These are phyloP conservation scores for Diacarnus erythraeanus DNA, from an alignment of 37 sponge, comb jelly and placozoan species.

Conservation along the genomic window DNA sequence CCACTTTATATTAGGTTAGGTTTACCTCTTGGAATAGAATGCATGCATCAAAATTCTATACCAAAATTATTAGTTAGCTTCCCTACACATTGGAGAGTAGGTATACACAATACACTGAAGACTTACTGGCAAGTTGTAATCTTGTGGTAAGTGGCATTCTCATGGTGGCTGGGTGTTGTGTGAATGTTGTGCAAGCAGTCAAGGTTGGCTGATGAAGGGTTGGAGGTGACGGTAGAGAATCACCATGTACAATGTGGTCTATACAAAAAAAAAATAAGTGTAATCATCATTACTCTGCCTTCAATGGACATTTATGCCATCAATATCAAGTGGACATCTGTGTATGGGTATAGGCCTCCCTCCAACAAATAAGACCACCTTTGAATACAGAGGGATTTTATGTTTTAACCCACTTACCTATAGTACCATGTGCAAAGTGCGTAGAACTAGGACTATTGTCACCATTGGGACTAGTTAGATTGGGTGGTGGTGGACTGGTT, in stretches of 20 bases:
- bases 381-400: background rate
- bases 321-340: too few species aligned
- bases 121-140: background rate
- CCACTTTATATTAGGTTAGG: too few species aligned
- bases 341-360: too few species aligned
- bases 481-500: slow-evolving; percentile 15
- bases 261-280: too few species aligned
- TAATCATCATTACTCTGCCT: too few species aligned
- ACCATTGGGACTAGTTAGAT: slow-evolving; percentile 11
- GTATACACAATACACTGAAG: background rate
- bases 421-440: slow-evolving; percentile 13
- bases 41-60: too few species aligned
- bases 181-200: background rate
- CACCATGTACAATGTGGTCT: background rate
- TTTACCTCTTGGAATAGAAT: too few species aligned
- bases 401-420: background rate
- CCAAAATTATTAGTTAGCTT: too few species aligned
- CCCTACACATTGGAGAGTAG: too few species aligned
- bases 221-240: background rate
- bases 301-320: too few species aligned
- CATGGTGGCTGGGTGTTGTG: background rate
- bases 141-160: background rate
- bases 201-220: background rate
- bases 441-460: background rate
- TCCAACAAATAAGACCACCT: too few species aligned